Evolutionary conservation across 2,888 invertebrate species (phyloP).

Genomic region (Ernsta delagoae): DNA sequence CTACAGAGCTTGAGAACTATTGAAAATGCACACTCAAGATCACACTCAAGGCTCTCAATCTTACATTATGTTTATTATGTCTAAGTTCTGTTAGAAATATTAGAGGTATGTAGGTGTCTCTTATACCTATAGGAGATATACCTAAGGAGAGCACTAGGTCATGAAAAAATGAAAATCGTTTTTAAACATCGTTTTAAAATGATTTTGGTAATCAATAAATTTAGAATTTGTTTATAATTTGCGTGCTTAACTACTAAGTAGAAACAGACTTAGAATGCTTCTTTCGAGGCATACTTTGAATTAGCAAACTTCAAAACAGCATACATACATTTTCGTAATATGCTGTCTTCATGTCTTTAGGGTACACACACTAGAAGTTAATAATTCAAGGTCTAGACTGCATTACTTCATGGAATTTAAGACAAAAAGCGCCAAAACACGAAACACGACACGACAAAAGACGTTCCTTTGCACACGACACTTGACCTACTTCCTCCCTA

Average conservation of each 20-base stretch:
- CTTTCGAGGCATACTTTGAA: neutral
- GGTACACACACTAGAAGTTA: neutral
- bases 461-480: neutral
- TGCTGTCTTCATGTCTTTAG: neutral
- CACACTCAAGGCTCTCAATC: too few species aligned
- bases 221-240: neutral
- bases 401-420: neutral
- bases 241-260: too few species aligned
- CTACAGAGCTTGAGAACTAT: too few species aligned
- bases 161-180: neutral
- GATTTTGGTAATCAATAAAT: neutral
- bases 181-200: neutral
- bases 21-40: too few species aligned
- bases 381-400: neutral
- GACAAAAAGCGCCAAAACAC: neutral
- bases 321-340: neutral
- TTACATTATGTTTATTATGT: too few species aligned
- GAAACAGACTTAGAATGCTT: neutral
- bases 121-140: too few species aligned
- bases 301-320: neutral
- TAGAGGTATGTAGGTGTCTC: too few species aligned
- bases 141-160: too few species aligned
- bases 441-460: neutral
- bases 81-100: neutral
- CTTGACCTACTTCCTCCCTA: constrained; percentile 26